A percentile compares a stretch with the other conserved stretches of the same genome.
Evolutionary conservation across 2,797 vertebrate genomes (phyloP).

Genomic region (Chaetophractus vellerosus): DNA sequence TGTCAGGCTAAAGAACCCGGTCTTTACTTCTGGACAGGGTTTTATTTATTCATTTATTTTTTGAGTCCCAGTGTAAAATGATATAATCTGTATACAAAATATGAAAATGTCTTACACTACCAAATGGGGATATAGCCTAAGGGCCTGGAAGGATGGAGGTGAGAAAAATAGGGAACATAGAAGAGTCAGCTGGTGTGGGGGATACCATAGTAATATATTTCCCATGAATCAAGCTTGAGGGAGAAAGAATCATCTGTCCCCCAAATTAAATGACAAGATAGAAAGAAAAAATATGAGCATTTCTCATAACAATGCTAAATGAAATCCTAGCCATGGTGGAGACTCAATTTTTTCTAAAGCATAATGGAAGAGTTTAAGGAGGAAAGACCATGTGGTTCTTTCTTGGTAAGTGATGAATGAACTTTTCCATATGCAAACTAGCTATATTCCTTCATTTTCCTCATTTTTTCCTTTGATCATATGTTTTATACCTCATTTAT

Average conservation of each 20-base stretch:
- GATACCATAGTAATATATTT: background rate
- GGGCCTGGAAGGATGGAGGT: background rate
- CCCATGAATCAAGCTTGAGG: background rate
- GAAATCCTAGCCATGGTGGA: conserved; percentile 35
- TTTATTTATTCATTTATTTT: background rate
- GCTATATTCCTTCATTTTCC: background rate
- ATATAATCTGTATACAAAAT: background rate
- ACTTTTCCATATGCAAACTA: conserved; percentile 45
- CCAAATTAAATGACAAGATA: background rate
- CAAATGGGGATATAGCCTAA: background rate
- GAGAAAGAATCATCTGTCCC: background rate
- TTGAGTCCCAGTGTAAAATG: background rate
- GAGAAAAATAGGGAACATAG: background rate
- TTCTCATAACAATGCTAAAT: conserved; percentile 3
- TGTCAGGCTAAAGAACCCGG: background rate
- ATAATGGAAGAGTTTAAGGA: background rate
- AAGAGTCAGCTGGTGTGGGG: background rate
- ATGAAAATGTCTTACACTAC: background rate
- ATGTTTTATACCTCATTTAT: background rate
- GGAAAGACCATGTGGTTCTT: background rate
- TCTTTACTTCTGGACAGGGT: background rate
- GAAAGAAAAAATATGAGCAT: background rate
- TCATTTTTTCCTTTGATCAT: conserved; percentile 44
- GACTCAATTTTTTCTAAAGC: conserved; percentile 38
- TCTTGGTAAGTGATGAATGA: background rate